These are phyloP conservation scores for Pseudomugil tenellus DNA, from an alignment of 2,797 vertebrate species.

Conservation along the genomic window DNA sequence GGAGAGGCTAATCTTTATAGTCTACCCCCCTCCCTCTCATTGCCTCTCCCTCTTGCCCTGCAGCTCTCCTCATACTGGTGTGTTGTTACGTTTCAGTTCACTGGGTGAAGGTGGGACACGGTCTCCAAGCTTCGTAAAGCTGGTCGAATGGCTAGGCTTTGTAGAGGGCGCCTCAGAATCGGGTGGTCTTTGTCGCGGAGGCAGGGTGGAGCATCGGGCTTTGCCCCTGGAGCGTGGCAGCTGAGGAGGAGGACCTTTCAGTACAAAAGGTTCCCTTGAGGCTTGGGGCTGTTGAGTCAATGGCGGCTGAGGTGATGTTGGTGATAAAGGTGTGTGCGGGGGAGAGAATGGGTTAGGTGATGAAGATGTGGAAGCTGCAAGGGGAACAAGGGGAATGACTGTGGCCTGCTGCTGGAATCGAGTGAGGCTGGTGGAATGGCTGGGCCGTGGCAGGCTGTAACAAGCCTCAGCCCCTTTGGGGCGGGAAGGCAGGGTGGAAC, in stretches of 20 bases:
- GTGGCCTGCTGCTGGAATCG: slow-evolving; percentile 62
- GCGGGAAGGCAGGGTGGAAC: slow-evolving; percentile 82
- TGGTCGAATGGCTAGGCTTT: slow-evolving; percentile 80
- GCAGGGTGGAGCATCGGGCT: slow-evolving; percentile 79
- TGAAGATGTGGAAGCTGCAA: slow-evolving; percentile 26
- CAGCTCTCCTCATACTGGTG: slow-evolving; percentile 57
- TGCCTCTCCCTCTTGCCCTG: slow-evolving; percentile 8
- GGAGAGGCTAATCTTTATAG: slow-evolving; percentile 59
- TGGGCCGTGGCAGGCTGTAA: slow-evolving; percentile 73
- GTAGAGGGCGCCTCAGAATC: slow-evolving; percentile 50
- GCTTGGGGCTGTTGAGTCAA: slow-evolving; percentile 42
- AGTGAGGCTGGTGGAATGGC: slow-evolving; percentile 81
- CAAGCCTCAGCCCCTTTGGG: slow-evolving; percentile 65
- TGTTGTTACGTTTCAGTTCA: slow-evolving; percentile 74
- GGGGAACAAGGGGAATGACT: slow-evolving; percentile 51
- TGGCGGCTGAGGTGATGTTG: slow-evolving; percentile 34
- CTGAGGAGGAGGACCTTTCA: slow-evolving; percentile 71
- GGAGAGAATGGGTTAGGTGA: slow-evolving; percentile 34
- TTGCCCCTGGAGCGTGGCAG: slow-evolving; percentile 67
- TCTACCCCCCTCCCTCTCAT: slow-evolving; percentile 34
- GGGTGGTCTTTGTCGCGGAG: slow-evolving; percentile 67
- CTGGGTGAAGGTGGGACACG: slow-evolving; percentile 69
- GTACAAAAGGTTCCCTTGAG: slow-evolving; percentile 62
- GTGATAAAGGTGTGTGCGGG: slow-evolving; percentile 12
- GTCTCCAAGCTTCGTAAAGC: slow-evolving; percentile 74